Percentiles rank a stretch among this genome's conserved stretches.
Conservation (phyloP, 2,113 vertebrate species). For the Equus quagga region DNA sequence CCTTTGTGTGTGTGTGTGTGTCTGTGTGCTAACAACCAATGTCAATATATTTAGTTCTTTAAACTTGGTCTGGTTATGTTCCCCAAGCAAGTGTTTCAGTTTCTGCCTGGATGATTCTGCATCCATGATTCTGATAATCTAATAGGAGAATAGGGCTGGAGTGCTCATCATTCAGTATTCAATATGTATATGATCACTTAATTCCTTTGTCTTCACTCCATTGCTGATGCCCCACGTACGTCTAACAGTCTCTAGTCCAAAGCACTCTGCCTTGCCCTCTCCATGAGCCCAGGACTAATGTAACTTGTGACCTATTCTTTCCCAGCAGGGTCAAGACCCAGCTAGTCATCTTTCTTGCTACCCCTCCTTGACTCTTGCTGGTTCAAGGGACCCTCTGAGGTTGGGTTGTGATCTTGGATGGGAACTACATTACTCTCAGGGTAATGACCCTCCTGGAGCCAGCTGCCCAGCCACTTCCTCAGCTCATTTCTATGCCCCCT, state of each 20-base stretch:
- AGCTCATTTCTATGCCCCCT: rapidly evolving
- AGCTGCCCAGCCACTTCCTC: not conserved
- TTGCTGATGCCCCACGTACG: rapidly evolving
- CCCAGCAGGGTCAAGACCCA: no score
- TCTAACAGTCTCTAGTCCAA: no score
- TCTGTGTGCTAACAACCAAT: not conserved
- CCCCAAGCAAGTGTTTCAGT: not conserved
- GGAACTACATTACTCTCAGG: not conserved
- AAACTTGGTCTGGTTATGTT: not conserved
- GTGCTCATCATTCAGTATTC: not conserved
- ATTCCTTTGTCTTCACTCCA: not conserved
- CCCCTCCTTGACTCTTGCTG: not conserved
- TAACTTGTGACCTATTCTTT: not conserved
- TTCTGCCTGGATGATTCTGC: not conserved
- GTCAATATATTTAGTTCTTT: not conserved
- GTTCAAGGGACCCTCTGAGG: not conserved
- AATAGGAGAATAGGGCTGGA: rapidly evolving
- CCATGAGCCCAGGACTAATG: not conserved
- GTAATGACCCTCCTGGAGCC: not conserved
- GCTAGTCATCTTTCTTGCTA: not conserved
- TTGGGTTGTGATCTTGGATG: not conserved
- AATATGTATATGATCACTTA: no score
- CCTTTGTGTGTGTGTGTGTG: not conserved
- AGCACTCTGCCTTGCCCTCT: not conserved
- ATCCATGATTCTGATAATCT: not conserved